Evolutionary conservation across 1,140 invertebrate species (phyloP).

Genomic region (Lepidurus couesii): DNA sequence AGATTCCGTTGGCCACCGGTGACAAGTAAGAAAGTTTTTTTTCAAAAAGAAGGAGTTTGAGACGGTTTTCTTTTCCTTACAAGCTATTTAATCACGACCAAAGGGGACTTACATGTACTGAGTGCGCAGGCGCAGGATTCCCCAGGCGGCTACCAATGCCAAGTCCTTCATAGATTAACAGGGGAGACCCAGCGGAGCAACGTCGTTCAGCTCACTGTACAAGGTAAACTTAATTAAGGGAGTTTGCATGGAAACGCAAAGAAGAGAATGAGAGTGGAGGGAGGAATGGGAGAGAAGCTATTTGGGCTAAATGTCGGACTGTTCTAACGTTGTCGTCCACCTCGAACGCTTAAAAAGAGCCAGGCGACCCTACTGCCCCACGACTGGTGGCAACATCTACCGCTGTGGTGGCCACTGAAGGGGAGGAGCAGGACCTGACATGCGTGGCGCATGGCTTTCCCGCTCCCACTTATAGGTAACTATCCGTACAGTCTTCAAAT

Average conservation of each 20-base stretch:
- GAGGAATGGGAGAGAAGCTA: not conserved
- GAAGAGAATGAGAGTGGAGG: not conserved
- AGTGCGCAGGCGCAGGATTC: not conserved
- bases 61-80: not conserved
- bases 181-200: not conserved
- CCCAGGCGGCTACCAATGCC: conserved; percentile 14
- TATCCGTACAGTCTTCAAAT: too few species aligned
- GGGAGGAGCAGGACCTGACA: conserved; percentile 47
- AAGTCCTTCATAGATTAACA: not conserved
- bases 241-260: not conserved
- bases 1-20: not conserved
- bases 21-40: not conserved
- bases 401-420: not conserved
- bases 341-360: not conserved
- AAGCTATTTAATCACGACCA: not conserved
- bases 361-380: not conserved
- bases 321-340: too few species aligned
- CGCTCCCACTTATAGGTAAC: conserved; percentile 61
- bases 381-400: not conserved
- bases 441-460: conserved; percentile 74
- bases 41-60: not conserved
- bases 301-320: not conserved
- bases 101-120: conserved; percentile 8
- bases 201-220: conserved; percentile 7
- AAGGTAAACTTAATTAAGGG: conserved; percentile 15